Conservation (phyloP, 2,888 invertebrate species). For the Malacosoma neustria region DNA sequence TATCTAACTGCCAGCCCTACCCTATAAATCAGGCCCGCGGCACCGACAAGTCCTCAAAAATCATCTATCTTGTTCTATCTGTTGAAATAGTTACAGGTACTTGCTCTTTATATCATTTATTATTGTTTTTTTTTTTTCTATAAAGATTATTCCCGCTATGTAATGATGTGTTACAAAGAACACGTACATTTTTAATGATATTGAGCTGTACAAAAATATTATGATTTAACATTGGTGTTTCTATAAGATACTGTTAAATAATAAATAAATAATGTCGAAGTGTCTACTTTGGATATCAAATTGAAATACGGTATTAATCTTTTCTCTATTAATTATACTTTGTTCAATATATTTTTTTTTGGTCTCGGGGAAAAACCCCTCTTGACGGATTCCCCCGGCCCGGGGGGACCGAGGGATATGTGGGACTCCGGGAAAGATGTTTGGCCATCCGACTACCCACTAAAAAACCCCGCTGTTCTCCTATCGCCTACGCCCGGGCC, state of each 20-base stretch:
- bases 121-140: not conserved
- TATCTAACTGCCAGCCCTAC: not conserved
- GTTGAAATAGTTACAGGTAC: not conserved
- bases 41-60: not conserved
- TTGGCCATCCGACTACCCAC: no score
- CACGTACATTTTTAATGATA: not conserved
- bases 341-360: no score
- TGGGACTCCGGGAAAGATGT: no score
- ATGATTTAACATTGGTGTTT: not conserved
- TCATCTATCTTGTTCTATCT: not conserved
- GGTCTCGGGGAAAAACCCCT: no score
- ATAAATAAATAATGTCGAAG: no score
- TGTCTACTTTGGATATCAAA: no score
- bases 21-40: not conserved
- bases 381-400: no score
- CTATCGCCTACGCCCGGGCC: no score
- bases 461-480: no score
- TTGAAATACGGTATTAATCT: no score
- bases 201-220: not conserved
- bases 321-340: no score
- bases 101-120: not conserved
- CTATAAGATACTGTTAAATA: not conserved
- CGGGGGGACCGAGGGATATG: no score
- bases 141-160: not conserved
- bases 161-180: not conserved